Conservation (phyloP, 2,113 vertebrate genomes). For the Ictalurus furcatus region DNA sequence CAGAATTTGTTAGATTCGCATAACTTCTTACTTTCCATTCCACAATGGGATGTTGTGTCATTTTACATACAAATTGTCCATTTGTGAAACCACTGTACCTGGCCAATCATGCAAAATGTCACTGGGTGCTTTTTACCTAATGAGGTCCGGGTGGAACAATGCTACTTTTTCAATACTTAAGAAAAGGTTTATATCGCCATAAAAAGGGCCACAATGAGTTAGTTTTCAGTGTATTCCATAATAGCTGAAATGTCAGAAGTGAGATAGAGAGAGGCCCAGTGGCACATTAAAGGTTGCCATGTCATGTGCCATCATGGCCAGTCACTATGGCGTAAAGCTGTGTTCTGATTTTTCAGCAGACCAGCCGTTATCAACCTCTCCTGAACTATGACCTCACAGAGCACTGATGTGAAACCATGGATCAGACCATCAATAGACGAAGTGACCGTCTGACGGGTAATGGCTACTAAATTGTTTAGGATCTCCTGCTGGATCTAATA, state of each 20-base stretch:
- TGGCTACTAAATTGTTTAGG: background rate
- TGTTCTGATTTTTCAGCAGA: background rate
- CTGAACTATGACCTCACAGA: background rate
- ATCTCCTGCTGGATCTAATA: background rate
- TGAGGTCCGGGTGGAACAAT: background rate
- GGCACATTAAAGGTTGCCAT: background rate
- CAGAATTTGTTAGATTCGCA: background rate
- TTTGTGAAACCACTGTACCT: background rate
- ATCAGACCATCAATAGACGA: background rate
- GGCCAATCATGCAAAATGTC: background rate
- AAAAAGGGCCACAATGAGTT: background rate
- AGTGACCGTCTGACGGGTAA: background rate
- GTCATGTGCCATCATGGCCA: background rate
- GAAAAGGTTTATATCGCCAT: background rate
- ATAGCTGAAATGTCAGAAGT: background rate
- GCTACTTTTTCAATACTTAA: background rate
- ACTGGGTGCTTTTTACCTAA: background rate
- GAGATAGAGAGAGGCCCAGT: background rate
- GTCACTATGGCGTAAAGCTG: background rate
- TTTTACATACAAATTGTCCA: background rate
- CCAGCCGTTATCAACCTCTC: background rate
- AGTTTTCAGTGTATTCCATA: background rate
- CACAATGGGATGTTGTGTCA: background rate
- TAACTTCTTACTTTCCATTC: background rate
- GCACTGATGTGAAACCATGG: background rate